Base-by-base conservation (phyloP, 2,797 vertebrate genomes). In the Octomys mimax region DNA sequence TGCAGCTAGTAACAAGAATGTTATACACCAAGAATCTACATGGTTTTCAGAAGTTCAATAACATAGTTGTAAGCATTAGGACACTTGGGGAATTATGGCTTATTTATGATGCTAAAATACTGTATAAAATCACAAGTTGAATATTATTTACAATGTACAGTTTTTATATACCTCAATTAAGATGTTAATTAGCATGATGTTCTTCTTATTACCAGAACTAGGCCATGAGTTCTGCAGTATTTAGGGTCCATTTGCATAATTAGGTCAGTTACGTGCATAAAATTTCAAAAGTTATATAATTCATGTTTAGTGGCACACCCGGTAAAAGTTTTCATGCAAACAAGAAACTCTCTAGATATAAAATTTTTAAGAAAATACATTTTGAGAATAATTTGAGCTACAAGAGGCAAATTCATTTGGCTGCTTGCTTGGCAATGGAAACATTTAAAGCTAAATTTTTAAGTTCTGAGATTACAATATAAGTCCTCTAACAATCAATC, bases 401-500 rank as follows among this genome's bases (percentile, higher is more conserved):
- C 61, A 84, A 90, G 90, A 94, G 86, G 77, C n/a, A 87, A 87
- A 82, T 92, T 95, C 22, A 46, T 3, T 81, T 96, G 78, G 33
- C 19, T 87, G 28, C n/a, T 96, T 95, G 46, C 42, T 64, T 82
- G 62, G 7, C 22, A 94, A 9, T 57, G 24, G 54, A 54, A 57
- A 57, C 36, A 64, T 28, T 36, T 78, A 77, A 89, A 70, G 33
- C 10, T 94, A 83, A 66, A 84, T 93, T 83, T 89, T 59, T 68
- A 91, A 91, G 57, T 86, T 24, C 16, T 87, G 70, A 85, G 9
- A 46, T 19, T 13, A 16, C 26, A 39, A 73, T 6, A 24, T 21
- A 68, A 89, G 16, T 3, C 6, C 16, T 86, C 52, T 95, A 61
- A 71, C 52, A 83, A 83, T 16, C 12, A 49, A 13, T 24, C 2